A percentile compares a stretch with the other conserved stretches of the same genome.
These are phyloP conservation scores for Deladenus siricidicola DNA, from an alignment of 2,888 invertebrate genomes.

Conservation along the genomic window DNA sequence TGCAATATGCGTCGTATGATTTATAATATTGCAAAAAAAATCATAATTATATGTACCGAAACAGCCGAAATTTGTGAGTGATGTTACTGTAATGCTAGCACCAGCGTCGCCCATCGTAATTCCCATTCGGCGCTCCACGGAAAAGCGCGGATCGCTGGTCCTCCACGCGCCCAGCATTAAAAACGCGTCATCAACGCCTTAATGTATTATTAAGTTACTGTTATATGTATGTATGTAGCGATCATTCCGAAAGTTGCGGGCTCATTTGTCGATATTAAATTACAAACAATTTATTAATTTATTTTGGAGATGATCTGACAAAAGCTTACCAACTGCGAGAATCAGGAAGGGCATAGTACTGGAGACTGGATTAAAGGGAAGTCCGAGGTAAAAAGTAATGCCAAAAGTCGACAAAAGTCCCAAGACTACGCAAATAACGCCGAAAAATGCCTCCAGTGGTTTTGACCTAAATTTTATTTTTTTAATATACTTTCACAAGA, in stretches of 20 bases:
- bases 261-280: no score
- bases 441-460: constrained; percentile 50
- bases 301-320: no score
- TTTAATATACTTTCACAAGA: no score
- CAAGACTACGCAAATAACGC: constrained; percentile 47
- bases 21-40: no score
- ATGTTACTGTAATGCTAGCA: constrained; percentile 51
- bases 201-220: constrained; percentile 4
- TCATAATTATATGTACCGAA: no score
- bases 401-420: constrained; percentile 49
- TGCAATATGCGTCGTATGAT: no score
- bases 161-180: constrained; percentile 52
- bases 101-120: constrained; percentile 52
- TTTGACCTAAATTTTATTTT: constrained; percentile 34
- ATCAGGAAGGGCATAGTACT: constrained; percentile 52
- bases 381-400: constrained; percentile 45
- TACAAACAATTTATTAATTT: no score
- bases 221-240: no score
- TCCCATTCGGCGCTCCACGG: constrained; percentile 40
- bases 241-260: no score
- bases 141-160: constrained; percentile 38
- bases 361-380: constrained; percentile 50
- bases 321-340: constrained; percentile 38
- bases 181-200: constrained; percentile 51
- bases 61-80: constrained; percentile 53